Evolutionary conservation across 2,888 invertebrate genomes (phyloP).

Genomic region (Torymus aiolomorphi): DNA sequence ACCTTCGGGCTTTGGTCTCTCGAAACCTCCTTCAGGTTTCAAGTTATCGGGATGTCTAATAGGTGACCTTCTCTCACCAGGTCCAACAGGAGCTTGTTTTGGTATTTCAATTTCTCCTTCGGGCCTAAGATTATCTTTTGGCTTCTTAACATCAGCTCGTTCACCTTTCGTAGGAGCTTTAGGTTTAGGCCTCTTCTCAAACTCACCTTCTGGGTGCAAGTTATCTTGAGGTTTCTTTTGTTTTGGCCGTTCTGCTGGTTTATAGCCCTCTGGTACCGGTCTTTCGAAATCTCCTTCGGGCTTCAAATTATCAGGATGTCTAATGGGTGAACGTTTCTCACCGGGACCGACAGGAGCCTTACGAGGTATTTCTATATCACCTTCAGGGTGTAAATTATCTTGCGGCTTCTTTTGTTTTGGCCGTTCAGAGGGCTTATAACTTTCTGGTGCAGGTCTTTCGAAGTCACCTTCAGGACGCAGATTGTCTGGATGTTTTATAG

Average conservation of each 20-base stretch:
- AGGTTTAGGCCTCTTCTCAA: slow-evolving; percentile 74
- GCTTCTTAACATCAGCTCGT: slow-evolving; percentile 69
- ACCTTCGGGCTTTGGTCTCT: slow-evolving; percentile 21
- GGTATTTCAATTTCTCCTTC: slow-evolving; percentile 60
- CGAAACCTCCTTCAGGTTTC: slow-evolving; percentile 77
- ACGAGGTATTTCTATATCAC: too few species aligned
- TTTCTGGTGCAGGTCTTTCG: slow-evolving; percentile 64
- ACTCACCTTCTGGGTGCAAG: slow-evolving; percentile 76
- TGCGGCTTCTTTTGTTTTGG: slow-evolving; percentile 66
- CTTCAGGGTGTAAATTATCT: slow-evolving; percentile 66
- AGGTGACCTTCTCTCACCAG: slow-evolving; percentile 77
- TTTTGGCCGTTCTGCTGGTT: slow-evolving; percentile 73
- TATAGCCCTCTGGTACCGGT: slow-evolving; percentile 67
- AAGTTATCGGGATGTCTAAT: slow-evolving; percentile 76
- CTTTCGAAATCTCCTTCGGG: slow-evolving; percentile 77
- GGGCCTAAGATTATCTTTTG: slow-evolving; percentile 66
- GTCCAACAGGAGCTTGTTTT: slow-evolving; percentile 73
- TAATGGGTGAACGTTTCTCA: too few species aligned
- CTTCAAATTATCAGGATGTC: too few species aligned
- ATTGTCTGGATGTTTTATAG: slow-evolving; percentile 74
- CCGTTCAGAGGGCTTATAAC: slow-evolving; percentile 71
- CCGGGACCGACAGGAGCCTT: too few species aligned
- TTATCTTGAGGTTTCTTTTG: slow-evolving; percentile 74
- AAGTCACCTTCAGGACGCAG: slow-evolving; percentile 76
- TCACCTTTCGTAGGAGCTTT: slow-evolving; percentile 67